phyloP scores from a whole-genome alignment of 2,888 invertebrate species.

The Pecten maximus region DNA sequence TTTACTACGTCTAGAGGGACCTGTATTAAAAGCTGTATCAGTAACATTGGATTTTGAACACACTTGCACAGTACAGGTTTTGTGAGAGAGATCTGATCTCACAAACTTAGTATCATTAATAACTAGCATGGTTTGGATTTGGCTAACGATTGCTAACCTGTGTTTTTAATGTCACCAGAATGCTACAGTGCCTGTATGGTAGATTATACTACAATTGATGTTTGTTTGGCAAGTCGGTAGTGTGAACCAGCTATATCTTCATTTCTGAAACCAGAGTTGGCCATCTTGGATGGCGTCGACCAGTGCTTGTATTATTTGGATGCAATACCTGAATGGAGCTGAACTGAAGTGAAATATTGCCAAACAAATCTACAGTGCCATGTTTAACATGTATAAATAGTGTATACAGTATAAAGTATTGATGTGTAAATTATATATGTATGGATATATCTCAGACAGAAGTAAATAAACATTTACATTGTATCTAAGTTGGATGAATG shows the following conservation, averaged over 20 bases:
- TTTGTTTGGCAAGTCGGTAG: background rate
- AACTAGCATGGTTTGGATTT: background rate
- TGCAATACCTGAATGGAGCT: background rate
- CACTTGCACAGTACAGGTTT: background rate
- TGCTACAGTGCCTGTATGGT: background rate
- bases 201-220: background rate
- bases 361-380: background rate
- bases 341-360: background rate
- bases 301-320: background rate
- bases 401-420: background rate
- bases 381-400: background rate
- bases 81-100: background rate
- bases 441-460: background rate
- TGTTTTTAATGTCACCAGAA: background rate
- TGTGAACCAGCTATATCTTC: background rate
- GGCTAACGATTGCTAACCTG: background rate
- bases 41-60: background rate
- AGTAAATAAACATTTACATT: too few relatives aligned
- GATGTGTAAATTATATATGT: background rate
- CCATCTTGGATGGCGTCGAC: background rate
- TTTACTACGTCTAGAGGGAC: too few relatives aligned
- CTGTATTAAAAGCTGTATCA: too few relatives aligned
- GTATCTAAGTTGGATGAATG: too few relatives aligned
- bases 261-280: background rate
- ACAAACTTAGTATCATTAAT: background rate